Conservation (phyloP, 2,888 invertebrate genomes). For the Saturnia japonica region DNA sequence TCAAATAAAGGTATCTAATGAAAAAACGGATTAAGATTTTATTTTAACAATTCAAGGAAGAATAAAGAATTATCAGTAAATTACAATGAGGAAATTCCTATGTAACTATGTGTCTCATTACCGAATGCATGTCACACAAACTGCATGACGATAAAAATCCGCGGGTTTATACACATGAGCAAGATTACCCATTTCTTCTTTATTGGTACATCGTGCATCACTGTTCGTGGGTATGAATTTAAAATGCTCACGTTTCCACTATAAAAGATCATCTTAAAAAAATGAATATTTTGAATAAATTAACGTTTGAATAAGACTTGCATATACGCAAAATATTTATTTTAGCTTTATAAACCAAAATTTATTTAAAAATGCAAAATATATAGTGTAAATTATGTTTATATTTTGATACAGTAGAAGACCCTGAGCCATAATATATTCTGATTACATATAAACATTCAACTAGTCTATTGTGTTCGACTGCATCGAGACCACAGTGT, state of each 20-base stretch:
- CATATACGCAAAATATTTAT: background rate
- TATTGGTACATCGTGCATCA: background rate
- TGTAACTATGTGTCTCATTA: background rate
- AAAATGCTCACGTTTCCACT: conserved; percentile 1
- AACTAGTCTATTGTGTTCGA: too few species aligned
- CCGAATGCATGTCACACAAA: conserved; percentile 14
- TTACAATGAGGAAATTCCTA: background rate
- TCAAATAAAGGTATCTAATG: too few species aligned
- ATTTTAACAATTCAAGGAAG: background rate
- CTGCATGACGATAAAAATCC: background rate
- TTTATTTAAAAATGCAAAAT: too few species aligned
- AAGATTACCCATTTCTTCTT: background rate
- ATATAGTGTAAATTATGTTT: too few species aligned
- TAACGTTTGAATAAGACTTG: background rate
- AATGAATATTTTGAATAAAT: background rate
- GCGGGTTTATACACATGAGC: background rate
- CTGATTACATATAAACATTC: too few species aligned
- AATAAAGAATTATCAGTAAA: background rate
- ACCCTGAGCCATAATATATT: too few species aligned
- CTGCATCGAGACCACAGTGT: too few species aligned
- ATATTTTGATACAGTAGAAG: too few species aligned
- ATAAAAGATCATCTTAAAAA: background rate
- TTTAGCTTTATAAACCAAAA: too few species aligned
- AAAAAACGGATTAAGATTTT: background rate
- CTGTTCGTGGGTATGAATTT: conserved; percentile 6